A percentile compares a stretch with the other conserved stretches of the same genome.
These are phyloP conservation scores for Lathamus discolor DNA, from an alignment of 2,113 vertebrate genomes.

Conservation along the genomic window DNA sequence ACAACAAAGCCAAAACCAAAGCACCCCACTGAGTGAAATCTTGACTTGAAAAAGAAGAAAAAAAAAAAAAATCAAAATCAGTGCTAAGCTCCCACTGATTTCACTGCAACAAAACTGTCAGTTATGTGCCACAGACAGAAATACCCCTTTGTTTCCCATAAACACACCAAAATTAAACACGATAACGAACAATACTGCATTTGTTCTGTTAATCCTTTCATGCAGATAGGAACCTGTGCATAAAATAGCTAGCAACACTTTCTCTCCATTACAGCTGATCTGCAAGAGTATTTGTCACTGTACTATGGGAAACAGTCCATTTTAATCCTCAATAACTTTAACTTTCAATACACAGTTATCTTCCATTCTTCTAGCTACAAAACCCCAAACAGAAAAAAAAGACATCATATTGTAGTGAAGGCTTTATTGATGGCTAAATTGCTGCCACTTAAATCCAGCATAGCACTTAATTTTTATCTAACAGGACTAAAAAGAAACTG, in stretches of 20 bases:
- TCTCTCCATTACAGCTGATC: background rate
- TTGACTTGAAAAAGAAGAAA: background rate
- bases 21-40: background rate
- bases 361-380: background rate
- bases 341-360: background rate
- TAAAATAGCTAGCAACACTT: background rate
- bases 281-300: background rate
- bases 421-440: constrained; percentile 55
- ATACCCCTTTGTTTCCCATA: background rate
- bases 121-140: background rate
- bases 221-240: background rate
- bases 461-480: background rate
- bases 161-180: background rate
- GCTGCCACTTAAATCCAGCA: constrained; percentile 1
- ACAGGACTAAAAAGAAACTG: background rate
- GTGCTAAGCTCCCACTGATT: background rate
- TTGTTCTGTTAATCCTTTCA: background rate
- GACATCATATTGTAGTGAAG: background rate
- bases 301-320: background rate
- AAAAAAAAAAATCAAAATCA: background rate
- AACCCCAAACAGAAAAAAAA: background rate
- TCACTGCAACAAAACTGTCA: background rate
- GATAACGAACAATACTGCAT: background rate
- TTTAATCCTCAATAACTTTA: background rate
- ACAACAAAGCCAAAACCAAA: background rate